Percentiles rank a stretch among this genome's conserved stretches.
Conservation (phyloP, 2,113 vertebrate genomes). For the Polypterus bichir region DNA sequence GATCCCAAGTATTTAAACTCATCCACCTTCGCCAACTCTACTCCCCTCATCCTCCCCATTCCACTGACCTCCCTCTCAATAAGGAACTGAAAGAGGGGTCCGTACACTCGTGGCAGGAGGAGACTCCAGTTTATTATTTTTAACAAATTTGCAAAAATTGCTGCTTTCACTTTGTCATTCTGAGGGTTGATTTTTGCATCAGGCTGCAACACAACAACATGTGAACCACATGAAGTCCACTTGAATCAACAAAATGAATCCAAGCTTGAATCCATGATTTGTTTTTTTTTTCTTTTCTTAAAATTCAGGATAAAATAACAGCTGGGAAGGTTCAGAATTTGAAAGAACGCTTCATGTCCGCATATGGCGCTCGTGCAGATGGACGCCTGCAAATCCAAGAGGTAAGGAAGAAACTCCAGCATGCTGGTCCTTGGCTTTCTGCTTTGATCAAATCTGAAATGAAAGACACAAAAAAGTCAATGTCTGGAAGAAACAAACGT, state of each 20-base stretch:
- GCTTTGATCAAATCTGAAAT: not conserved
- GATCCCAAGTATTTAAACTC: too few species aligned
- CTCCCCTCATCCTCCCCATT: too few species aligned
- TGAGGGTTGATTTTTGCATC: too few species aligned
- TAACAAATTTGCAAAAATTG: too few species aligned
- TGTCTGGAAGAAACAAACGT: not conserved
- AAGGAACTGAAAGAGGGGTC: too few species aligned
- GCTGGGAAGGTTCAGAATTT: constrained; percentile 56
- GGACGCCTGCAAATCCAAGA: constrained; percentile 75
- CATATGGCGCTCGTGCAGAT: constrained; percentile 53
- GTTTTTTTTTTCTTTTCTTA: not conserved
- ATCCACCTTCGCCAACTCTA: too few species aligned
- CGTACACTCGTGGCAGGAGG: too few species aligned
- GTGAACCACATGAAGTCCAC: too few species aligned
- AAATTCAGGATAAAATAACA: constrained; percentile 50
- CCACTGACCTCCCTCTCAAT: too few species aligned
- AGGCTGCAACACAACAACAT: too few species aligned
- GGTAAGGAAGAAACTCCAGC: constrained; percentile 38
- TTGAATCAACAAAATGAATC: not conserved
- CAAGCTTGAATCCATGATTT: not conserved
- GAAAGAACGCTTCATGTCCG: constrained; percentile 69
- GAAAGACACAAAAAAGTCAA: not conserved
- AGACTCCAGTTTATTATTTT: too few species aligned
- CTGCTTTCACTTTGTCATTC: too few species aligned
- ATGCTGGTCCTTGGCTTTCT: not conserved